Evolutionary conservation across 1,140 invertebrate species (phyloP).

Genomic region (Tribolium madens): DNA sequence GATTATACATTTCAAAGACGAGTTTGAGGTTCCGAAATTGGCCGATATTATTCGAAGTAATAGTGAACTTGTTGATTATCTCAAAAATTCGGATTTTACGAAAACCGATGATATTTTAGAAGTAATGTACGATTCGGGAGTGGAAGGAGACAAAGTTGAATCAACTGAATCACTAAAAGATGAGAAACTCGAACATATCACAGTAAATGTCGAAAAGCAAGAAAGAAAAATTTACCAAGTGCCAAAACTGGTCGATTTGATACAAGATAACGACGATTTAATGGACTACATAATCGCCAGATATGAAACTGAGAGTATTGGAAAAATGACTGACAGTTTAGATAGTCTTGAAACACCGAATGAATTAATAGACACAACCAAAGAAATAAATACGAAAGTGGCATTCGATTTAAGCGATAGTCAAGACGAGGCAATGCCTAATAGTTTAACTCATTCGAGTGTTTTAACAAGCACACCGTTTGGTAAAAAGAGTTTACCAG

Average conservation of each 20-base stretch:
- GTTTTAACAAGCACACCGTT: constrained; percentile 57
- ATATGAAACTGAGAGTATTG: constrained; percentile 50
- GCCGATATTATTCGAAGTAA: constrained; percentile 50
- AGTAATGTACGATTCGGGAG: constrained; percentile 26
- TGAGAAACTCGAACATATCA: background rate
- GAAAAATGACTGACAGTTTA: background rate
- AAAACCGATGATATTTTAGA: constrained; percentile 10
- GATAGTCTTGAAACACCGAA: constrained; percentile 1
- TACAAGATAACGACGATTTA: constrained; percentile 56
- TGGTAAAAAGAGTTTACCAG: constrained; percentile 51
- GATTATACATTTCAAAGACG: constrained; percentile 50
- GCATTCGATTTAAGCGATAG: constrained; percentile 57
- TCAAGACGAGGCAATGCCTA: constrained; percentile 58
- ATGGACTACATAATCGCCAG: constrained; percentile 58
- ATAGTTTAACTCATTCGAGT: constrained; percentile 54
- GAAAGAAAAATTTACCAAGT: constrained; percentile 22
- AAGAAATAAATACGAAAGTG: constrained; percentile 47
- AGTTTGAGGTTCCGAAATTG: constrained; percentile 48
- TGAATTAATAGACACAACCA: background rate
- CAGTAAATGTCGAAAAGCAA: background rate
- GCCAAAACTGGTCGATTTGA: constrained; percentile 53
- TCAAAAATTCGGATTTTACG: background rate
- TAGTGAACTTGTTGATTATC: constrained; percentile 27
- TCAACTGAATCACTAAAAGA: constrained; percentile 41
- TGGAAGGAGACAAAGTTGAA: constrained; percentile 18